Evolutionary conservation across 1,140 invertebrate genomes (phyloP).

Genomic region (Drosophila rufa): DNA sequence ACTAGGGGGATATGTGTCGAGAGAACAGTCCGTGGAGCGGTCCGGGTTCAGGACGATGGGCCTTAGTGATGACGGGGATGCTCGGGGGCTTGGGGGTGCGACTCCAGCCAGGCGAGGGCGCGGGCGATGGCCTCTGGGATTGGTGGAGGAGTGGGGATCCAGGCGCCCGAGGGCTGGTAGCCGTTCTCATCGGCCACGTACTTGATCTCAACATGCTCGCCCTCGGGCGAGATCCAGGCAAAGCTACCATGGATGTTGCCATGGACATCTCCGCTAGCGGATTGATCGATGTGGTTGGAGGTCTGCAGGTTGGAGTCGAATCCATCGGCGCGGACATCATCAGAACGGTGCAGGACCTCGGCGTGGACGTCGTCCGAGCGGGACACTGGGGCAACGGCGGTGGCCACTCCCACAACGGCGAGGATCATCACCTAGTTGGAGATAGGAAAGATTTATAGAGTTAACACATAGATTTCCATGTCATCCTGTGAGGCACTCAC

Average conservation of each 20-base stretch:
- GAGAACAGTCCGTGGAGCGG: slow-evolving; percentile 37
- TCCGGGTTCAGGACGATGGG: slow-evolving; percentile 8
- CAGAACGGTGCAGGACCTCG: slow-evolving; percentile 26
- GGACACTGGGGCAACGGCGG: slow-evolving; percentile 37
- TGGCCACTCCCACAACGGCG: slow-evolving; percentile 64
- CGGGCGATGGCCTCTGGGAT: slow-evolving; percentile 88
- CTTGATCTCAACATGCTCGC: slow-evolving; percentile 84
- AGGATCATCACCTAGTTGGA: slow-evolving; percentile 58
- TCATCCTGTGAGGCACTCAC: slow-evolving; percentile 45
- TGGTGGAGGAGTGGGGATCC: slow-evolving; percentile 88
- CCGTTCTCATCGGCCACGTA: slow-evolving; percentile 88
- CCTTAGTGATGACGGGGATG: slow-evolving; percentile 33
- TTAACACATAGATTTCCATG: neutral
- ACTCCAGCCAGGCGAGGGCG: slow-evolving; percentile 34
- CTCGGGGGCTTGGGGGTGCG: slow-evolving; percentile 36
- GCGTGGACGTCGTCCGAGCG: slow-evolving; percentile 55
- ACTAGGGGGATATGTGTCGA: slow-evolving; percentile 13
- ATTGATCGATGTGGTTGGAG: slow-evolving; percentile 86
- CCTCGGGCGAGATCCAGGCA: slow-evolving; percentile 73
- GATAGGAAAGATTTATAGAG: too few species aligned
- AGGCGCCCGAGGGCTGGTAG: slow-evolving; percentile 84
- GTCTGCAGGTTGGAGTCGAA: slow-evolving; percentile 85
- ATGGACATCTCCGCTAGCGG: slow-evolving; percentile 71
- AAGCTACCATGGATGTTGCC: slow-evolving; percentile 60
- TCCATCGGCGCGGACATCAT: slow-evolving; percentile 60